Evolutionary conservation across 2,888 invertebrate species (phyloP).

Genomic region (Hesperia comma): DNA sequence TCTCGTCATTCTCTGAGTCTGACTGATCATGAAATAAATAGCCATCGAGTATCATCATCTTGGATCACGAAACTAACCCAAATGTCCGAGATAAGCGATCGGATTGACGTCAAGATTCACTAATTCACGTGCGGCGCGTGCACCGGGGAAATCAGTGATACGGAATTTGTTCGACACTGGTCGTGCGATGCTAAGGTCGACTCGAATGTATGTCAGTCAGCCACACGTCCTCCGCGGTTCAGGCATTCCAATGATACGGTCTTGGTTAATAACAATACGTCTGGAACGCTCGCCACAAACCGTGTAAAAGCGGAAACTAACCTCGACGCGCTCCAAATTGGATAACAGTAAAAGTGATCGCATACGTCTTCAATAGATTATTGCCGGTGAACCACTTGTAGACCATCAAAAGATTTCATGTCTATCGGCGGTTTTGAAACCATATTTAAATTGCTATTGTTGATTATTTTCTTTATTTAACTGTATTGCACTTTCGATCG

Average conservation of each 20-base stretch:
- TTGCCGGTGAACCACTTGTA: slow-evolving; percentile 53
- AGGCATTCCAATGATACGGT: slow-evolving; percentile 68
- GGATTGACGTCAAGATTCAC: slow-evolving; percentile 73
- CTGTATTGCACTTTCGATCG: slow-evolving; percentile 30
- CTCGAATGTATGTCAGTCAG: slow-evolving; percentile 71
- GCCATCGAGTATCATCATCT: slow-evolving; percentile 65
- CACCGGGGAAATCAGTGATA: slow-evolving; percentile 47
- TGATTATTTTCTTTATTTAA: slow-evolving; percentile 38
- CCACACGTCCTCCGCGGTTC: slow-evolving; percentile 63
- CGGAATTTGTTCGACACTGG: slow-evolving; percentile 22
- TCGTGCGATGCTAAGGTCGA: slow-evolving; percentile 50
- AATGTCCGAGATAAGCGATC: slow-evolving; percentile 72
- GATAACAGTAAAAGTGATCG: slow-evolving; percentile 83
- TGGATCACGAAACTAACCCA: slow-evolving; percentile 72
- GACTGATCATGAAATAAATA: slow-evolving; percentile 72
- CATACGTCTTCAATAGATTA: slow-evolving; percentile 77
- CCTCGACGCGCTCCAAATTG: slow-evolving; percentile 78
- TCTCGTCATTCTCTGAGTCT: slow-evolving; percentile 67
- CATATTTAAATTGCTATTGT: slow-evolving; percentile 58
- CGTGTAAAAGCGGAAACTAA: slow-evolving; percentile 81
- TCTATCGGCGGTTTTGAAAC: slow-evolving; percentile 64
- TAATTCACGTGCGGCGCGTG: slow-evolving; percentile 54
- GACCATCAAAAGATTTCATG: slow-evolving; percentile 60
- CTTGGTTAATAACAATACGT: slow-evolving; percentile 72
- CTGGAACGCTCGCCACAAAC: slow-evolving; percentile 71